These are phyloP conservation scores for Margaritifera margaritifera DNA, from an alignment of 2,888 invertebrate genomes.

Conservation along the genomic window DNA sequence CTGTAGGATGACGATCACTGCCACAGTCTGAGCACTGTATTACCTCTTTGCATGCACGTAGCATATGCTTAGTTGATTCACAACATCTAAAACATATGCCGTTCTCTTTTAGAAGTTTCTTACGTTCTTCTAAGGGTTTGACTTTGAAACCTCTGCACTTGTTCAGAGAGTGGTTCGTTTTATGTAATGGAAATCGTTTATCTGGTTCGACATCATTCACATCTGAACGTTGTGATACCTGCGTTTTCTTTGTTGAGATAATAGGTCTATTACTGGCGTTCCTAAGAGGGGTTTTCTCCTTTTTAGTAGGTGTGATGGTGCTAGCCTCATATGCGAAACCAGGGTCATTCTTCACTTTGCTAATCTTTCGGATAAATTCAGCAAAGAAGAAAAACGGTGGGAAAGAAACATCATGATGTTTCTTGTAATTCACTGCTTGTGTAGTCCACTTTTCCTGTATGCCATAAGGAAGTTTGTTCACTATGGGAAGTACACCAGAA, in stretches of 20 bases:
- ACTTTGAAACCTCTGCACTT: constrained; percentile 10
- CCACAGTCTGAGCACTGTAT: constrained; percentile 10
- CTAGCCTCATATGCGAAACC: constrained; percentile 7
- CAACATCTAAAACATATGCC: constrained; percentile 13
- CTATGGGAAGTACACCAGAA: constrained; percentile 7
- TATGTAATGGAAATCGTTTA: neutral
- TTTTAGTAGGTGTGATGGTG: too few species aligned
- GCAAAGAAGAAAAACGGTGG: constrained; percentile 14
- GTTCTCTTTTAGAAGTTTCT: constrained; percentile 13
- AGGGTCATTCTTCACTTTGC: constrained; percentile 14
- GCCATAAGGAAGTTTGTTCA: too few species aligned
- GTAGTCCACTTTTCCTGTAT: constrained; percentile 16
- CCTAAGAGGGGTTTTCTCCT: too few species aligned
- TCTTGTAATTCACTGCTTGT: constrained; percentile 10
- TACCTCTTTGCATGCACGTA: neutral
- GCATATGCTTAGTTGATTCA: constrained; percentile 8
- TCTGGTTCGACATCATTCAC: neutral
- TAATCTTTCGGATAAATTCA: constrained; percentile 2
- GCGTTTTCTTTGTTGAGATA: neutral
- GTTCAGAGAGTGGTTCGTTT: constrained; percentile 14
- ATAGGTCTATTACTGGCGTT: neutral
- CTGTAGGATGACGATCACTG: constrained; percentile 5
- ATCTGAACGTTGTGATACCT: neutral
- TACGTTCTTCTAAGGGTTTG: constrained; percentile 6
- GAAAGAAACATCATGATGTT: constrained; percentile 3